phyloP scores from a whole-genome alignment of 2,888 invertebrate species.

The Byasa hedistus region DNA sequence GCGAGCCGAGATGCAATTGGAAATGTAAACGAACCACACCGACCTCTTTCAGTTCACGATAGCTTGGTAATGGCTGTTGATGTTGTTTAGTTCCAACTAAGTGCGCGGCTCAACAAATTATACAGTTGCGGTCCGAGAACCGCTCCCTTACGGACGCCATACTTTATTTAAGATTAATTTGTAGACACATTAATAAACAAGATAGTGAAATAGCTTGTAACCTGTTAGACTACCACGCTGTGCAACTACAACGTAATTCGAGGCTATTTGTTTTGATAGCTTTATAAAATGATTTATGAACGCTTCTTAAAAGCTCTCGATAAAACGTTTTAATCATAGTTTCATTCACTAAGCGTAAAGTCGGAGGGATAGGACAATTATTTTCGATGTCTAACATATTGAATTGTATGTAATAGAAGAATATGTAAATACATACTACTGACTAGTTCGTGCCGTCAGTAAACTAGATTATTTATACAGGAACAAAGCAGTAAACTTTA shows the following conservation, averaged over 20 bases:
- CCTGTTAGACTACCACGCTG: neutral
- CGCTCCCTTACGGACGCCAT: slow-evolving; percentile 22
- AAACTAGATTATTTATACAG: too few relatives aligned
- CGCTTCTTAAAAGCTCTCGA: too few relatives aligned
- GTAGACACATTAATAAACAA: slow-evolving; percentile 24
- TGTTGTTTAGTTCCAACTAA: slow-evolving; percentile 42
- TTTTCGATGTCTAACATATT: too few relatives aligned
- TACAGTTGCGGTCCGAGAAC: slow-evolving; percentile 32
- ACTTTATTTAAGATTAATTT: slow-evolving; percentile 27
- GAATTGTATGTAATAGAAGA: too few relatives aligned
- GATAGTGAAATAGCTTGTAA: slow-evolving; percentile 10
- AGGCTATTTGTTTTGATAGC: slow-evolving; percentile 3
- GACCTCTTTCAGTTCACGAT: slow-evolving; percentile 53
- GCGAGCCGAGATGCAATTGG: slow-evolving; percentile 59
- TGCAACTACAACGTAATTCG: neutral
- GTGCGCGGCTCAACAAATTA: slow-evolving; percentile 35
- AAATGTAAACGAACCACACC: slow-evolving; percentile 61
- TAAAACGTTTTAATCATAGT: too few relatives aligned
- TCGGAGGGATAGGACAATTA: too few relatives aligned
- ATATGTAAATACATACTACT: too few relatives aligned
- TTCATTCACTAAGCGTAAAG: too few relatives aligned
- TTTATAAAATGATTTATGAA: neutral
- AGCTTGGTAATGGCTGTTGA: slow-evolving; percentile 47
- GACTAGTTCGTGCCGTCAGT: too few relatives aligned
- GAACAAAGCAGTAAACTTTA: too few relatives aligned